A percentile compares a stretch with the other conserved stretches of the same genome.
phyloP scores from a whole-genome alignment of 2,797 vertebrate species.

The Ctenosaura bakeri region DNA sequence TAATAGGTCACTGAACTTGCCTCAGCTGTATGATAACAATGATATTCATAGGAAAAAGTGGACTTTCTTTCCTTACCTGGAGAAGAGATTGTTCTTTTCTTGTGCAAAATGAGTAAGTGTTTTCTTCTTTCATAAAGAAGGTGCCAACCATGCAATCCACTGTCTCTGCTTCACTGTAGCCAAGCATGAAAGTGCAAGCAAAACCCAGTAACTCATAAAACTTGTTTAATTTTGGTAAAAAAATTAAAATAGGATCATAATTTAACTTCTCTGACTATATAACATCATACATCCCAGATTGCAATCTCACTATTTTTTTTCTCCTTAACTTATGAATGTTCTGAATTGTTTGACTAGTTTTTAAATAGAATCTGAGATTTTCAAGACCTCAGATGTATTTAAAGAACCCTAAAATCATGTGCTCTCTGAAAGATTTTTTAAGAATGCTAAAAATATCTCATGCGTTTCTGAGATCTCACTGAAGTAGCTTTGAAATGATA shows the following conservation, averaged over 20 bases:
- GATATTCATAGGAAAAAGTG: neutral
- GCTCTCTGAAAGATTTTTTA: constrained; percentile 1
- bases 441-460: neutral
- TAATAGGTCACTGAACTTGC: neutral
- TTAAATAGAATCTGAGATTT: constrained; percentile 38
- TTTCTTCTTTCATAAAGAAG: neutral
- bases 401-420: constrained; percentile 30
- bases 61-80: neutral
- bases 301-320: neutral
- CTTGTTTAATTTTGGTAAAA: neutral
- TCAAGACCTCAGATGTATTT: constrained; percentile 26
- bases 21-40: neutral
- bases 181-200: neutral
- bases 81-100: neutral
- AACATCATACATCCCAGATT: constrained; percentile 1
- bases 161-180: neutral
- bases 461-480: neutral
- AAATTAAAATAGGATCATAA: neutral
- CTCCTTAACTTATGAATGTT: neutral
- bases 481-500: constrained; percentile 22
- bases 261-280: neutral
- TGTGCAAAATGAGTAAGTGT: neutral
- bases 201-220: neutral
- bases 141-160: neutral
- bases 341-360: constrained; percentile 33